Base-by-base conservation (phyloP, 2,113 vertebrate genomes). In the Gallinago jamesoni region DNA sequence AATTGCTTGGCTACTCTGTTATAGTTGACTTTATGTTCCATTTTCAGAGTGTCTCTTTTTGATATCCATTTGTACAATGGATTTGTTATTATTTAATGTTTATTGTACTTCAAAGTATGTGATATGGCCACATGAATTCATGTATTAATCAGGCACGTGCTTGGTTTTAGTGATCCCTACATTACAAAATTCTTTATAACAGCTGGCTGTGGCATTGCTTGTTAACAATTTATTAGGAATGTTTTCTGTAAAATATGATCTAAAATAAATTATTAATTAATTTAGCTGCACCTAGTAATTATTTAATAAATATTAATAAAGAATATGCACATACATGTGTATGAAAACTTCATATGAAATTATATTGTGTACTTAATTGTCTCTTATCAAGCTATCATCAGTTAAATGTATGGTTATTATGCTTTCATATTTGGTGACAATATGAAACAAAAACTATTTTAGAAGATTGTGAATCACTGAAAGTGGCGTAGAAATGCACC, bases 271-370 rank as follows among this genome's bases (percentile, higher is more conserved):
- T 96, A 97, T 96, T 95, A 96, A 96, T 96, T 72, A 93, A 92
- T 94, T 89, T 94, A 96, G 28, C 35, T 39, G 10, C 37, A 96
- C 52, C 52, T 92, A 97, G 82, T 94, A 97, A 97, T 97, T 94
- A 95, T 97, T 97, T 98, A 21, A 97, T 97, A 97, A 98, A 97
- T 98, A 97, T 97, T 97, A 95, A 97, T 96, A 96, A 91, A 87
- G 68, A 73, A 57, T 47, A 21, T 70, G 11, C 14, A 59, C 8
- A 66, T 18, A 57, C 56, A 69, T 13, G 8, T 1, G 3, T 23
- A 92, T 48, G 91, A 63, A 95, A 57, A 77, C 67, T 95, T 93
- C 70, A 77, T 96, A 79, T 93, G 92, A 96, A 97, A 94, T 84
- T 84, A 60, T 97, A 78, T 89, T 95, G 92, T 96, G 60, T 92